phyloP scores from a whole-genome alignment of 2,113 vertebrate genomes.

The Struthidea cinerea region DNA sequence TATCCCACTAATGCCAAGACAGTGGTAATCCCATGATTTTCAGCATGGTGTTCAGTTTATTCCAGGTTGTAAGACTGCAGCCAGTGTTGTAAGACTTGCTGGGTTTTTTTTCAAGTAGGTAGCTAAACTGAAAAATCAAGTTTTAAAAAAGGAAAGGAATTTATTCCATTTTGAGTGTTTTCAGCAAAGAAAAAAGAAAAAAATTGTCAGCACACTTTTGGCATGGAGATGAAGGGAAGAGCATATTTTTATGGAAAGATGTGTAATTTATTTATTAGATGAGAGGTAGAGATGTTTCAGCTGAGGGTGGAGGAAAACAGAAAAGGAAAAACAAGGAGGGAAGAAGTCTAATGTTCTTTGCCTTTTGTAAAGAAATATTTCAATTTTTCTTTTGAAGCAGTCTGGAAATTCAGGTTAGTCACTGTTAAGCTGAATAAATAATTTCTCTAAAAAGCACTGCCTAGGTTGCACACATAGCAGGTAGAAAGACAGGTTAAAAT shows the following conservation, averaged over 20 bases:
- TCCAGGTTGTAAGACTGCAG: not conserved
- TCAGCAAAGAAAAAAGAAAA: not conserved
- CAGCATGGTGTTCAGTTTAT: not conserved
- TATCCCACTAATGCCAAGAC: not conserved
- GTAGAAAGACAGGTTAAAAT: not conserved
- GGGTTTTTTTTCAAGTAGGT: not conserved
- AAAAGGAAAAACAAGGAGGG: not conserved
- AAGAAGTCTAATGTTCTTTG: not conserved
- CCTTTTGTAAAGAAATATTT: not conserved
- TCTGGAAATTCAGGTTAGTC: conserved; percentile 53
- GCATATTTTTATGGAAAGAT: not conserved
- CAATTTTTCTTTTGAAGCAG: conserved; percentile 18
- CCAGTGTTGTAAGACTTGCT: not conserved
- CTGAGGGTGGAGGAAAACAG: not conserved
- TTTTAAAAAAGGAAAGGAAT: not conserved
- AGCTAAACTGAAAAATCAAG: not conserved
- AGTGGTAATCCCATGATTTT: not conserved
- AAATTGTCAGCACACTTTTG: not conserved
- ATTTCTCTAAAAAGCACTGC: not conserved
- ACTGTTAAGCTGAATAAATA: conserved; percentile 42
- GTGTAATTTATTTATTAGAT: not conserved
- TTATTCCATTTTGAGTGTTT: not conserved
- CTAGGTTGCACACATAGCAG: not conserved
- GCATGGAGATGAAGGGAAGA: not conserved
- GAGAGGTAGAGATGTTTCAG: not conserved